Conservation (phyloP, 2,113 vertebrate genomes). For the Dasypus novemcinctus region DNA sequence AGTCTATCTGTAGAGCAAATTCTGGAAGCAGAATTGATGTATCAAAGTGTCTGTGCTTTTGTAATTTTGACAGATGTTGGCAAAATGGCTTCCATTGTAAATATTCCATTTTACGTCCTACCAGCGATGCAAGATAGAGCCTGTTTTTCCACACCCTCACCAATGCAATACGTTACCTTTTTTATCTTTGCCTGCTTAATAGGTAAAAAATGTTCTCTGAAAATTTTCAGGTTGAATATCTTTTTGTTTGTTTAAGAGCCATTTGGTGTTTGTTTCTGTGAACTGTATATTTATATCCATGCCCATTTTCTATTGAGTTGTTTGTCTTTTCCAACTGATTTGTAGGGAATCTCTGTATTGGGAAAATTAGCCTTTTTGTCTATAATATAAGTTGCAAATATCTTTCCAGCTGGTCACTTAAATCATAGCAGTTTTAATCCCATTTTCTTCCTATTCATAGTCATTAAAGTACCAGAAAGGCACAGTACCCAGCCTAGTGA, state of each 20-base stretch:
- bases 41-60: background rate
- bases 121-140: background rate
- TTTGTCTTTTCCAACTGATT: background rate
- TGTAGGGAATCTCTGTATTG: background rate
- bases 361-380: background rate
- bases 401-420: background rate
- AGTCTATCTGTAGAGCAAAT: background rate
- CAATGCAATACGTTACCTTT: background rate
- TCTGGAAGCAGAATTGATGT: background rate
- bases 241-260: background rate
- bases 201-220: background rate
- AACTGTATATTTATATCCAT: background rate
- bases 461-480: background rate
- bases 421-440: background rate
- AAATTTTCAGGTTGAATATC: background rate
- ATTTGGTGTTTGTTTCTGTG: constrained; percentile 10
- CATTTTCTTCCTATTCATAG: constrained; percentile 22
- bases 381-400: constrained; percentile 21
- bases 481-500: background rate
- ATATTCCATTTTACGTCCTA: background rate
- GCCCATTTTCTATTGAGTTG: background rate
- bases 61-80: constrained; percentile 19
- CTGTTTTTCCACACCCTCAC: background rate
- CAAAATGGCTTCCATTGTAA: background rate
- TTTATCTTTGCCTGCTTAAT: background rate